These are phyloP conservation scores for Aphidius ervi DNA, from an alignment of 1,140 invertebrate species.

Conservation along the genomic window DNA sequence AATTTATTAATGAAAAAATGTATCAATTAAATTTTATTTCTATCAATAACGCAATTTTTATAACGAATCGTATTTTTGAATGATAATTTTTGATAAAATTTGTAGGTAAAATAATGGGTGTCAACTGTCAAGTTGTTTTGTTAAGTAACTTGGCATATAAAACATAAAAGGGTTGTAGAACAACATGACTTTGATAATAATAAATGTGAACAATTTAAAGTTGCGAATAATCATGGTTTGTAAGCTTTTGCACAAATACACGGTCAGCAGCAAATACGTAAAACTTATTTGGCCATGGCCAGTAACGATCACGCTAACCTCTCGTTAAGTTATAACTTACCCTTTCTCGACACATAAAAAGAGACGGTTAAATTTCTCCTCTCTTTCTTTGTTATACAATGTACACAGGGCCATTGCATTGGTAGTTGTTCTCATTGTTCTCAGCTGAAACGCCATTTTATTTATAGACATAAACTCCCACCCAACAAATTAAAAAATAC, in stretches of 20 bases:
- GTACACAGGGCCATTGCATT: slow-evolving; percentile 8
- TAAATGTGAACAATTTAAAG: slow-evolving; percentile 37
- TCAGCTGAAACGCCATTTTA: slow-evolving; percentile 4
- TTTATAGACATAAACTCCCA: slow-evolving; percentile 2
- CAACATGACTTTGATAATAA: slow-evolving; percentile 26
- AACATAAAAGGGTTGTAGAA: slow-evolving; percentile 31
- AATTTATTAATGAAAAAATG: too few relatives aligned
- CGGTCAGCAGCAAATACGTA: too few relatives aligned
- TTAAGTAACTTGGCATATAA: slow-evolving; percentile 13
- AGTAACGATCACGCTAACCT: slow-evolving; percentile 46
- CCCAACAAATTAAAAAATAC: background rate
- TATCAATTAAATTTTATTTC: too few relatives aligned
- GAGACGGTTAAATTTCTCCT: slow-evolving; percentile 9
- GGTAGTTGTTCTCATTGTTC: slow-evolving; percentile 10
- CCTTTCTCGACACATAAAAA: slow-evolving; percentile 13
- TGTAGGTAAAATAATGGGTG: too few relatives aligned
- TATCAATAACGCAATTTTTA: too few relatives aligned
- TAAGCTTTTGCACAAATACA: background rate
- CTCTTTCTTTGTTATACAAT: slow-evolving; percentile 17
- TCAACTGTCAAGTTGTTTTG: background rate
- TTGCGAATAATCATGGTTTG: slow-evolving; percentile 12
- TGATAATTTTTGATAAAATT: too few relatives aligned
- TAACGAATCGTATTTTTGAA: too few relatives aligned
- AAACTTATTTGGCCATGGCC: background rate
- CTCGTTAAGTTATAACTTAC: slow-evolving; percentile 55